These are phyloP conservation scores for Eumaeus atala DNA, from an alignment of 1,140 invertebrate genomes.

Conservation along the genomic window DNA sequence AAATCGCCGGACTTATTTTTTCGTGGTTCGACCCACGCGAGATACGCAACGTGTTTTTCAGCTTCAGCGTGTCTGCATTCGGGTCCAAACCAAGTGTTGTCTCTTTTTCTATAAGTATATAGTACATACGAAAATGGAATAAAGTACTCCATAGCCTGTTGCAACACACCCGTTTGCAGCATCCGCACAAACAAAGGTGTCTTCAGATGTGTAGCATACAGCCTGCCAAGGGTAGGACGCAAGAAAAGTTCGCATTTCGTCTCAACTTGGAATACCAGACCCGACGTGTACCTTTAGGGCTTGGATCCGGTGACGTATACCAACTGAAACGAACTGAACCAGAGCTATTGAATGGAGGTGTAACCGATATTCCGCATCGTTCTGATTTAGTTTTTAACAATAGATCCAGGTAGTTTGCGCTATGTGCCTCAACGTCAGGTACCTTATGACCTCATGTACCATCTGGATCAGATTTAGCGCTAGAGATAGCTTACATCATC, in stretches of 20 bases:
- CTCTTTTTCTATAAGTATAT: constrained; percentile 15
- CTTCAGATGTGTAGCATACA: constrained; percentile 21
- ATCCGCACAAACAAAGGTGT: constrained; percentile 18
- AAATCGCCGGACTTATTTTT: constrained; percentile 15
- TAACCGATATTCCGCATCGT: neutral
- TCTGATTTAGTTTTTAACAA: neutral
- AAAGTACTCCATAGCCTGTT: constrained; percentile 26
- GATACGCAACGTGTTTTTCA: constrained; percentile 13
- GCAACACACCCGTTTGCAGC: constrained; percentile 22
- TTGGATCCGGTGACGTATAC: too few species aligned
- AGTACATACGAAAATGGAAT: constrained; percentile 20
- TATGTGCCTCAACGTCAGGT: too few species aligned
- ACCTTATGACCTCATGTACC: too few species aligned
- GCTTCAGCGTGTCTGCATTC: constrained; percentile 16
- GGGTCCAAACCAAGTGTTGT: constrained; percentile 22
- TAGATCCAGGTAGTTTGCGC: neutral
- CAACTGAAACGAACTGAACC: too few species aligned
- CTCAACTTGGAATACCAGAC: neutral
- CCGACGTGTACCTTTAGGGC: neutral
- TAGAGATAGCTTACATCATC: neutral
- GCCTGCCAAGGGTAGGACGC: constrained; percentile 24
- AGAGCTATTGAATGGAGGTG: neutral
- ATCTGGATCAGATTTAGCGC: neutral
- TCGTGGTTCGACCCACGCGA: constrained; percentile 19
- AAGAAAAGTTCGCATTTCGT: constrained; percentile 9